phyloP scores from a whole-genome alignment of 92 coral and sea anemone species.

The Ricordea florida region DNA sequence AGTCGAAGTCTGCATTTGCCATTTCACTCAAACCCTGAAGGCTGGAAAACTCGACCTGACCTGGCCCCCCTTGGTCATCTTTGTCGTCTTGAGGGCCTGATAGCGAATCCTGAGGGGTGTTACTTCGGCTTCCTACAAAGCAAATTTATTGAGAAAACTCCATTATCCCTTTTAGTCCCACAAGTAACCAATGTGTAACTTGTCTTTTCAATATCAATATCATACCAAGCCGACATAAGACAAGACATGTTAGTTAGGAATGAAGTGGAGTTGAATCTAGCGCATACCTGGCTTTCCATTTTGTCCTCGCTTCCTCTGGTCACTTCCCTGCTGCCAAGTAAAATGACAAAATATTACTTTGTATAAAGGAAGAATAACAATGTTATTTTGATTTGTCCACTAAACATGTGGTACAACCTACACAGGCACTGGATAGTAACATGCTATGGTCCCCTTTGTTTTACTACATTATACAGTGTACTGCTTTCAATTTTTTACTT shows the following conservation, averaged over 20 bases:
- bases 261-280: too few species aligned
- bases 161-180: too few species aligned
- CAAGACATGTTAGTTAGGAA: neutral
- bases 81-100: slow-evolving; percentile 61
- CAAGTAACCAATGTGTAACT: too few species aligned
- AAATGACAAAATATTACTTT: neutral
- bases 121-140: slow-evolving; percentile 68
- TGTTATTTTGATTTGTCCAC: too few species aligned
- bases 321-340: slow-evolving; percentile 59
- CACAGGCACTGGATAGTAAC: too few species aligned
- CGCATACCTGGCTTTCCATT: slow-evolving; percentile 50
- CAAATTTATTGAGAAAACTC: too few species aligned
- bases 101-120: slow-evolving; percentile 56
- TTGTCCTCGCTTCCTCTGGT: slow-evolving; percentile 80
- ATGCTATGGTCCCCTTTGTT: too few species aligned
- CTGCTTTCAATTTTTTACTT: too few species aligned
- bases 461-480: too few species aligned
- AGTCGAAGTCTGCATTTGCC: slow-evolving; percentile 65
- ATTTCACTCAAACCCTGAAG: slow-evolving; percentile 63
- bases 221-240: neutral
- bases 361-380: too few species aligned
- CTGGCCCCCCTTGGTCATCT: slow-evolving; percentile 61
- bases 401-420: too few species aligned
- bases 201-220: too few species aligned
- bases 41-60: slow-evolving; percentile 55